Conservation (phyloP, 2,113 vertebrate genomes). For the Saimiri boliviensis region DNA sequence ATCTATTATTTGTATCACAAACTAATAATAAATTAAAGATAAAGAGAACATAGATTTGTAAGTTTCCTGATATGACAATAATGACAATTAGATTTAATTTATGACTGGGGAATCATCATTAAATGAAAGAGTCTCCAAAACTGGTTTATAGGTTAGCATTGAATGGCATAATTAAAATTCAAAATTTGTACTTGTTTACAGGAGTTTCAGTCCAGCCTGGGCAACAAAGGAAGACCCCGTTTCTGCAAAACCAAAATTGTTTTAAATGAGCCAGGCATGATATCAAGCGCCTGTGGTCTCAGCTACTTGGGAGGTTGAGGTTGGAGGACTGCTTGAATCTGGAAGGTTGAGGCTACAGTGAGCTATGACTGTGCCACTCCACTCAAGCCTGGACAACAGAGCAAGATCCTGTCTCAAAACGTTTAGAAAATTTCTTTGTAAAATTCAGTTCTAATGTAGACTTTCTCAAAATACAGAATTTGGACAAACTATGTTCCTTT, state of each 20-base stretch:
- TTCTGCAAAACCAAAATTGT: too few species aligned
- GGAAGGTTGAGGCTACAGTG: too few species aligned
- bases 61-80: neutral
- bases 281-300: too few species aligned
- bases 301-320: too few species aligned
- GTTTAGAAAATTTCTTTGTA: neutral
- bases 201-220: too few species aligned
- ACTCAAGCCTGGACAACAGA: too few species aligned
- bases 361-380: too few species aligned
- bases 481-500: neutral
- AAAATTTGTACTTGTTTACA: too few species aligned
- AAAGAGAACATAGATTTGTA: neutral
- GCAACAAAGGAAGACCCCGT: too few species aligned
- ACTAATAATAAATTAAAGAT: conserved; percentile 20
- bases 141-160: neutral
- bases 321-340: too few species aligned
- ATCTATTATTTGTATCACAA: conserved; percentile 5
- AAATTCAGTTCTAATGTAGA: neutral
- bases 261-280: too few species aligned
- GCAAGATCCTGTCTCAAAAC: too few species aligned
- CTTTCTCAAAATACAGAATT: conserved; percentile 34
- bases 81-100: neutral
- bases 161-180: neutral
- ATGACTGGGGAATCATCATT: neutral
- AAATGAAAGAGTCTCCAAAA: neutral